Conservation (phyloP, 2,888 invertebrate species). For the Tachina grossa region DNA sequence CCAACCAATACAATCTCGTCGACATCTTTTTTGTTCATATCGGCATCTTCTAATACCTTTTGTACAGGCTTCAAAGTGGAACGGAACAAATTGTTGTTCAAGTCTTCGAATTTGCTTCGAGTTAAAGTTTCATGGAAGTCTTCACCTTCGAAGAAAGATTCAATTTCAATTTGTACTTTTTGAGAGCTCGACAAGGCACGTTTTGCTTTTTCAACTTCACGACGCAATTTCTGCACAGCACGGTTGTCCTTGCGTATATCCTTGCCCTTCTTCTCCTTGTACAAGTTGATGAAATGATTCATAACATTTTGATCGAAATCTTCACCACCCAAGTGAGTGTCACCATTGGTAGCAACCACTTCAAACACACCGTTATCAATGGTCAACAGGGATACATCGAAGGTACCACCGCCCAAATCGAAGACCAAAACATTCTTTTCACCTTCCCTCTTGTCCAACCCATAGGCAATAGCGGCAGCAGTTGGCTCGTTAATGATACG, state of each 20-base stretch:
- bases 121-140: slow-evolving; percentile 99
- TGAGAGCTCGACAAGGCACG: slow-evolving; percentile 95
- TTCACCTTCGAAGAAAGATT: slow-evolving; percentile 98
- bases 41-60: slow-evolving; percentile 98
- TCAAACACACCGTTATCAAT: slow-evolving; percentile 99
- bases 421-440: slow-evolving; percentile 99
- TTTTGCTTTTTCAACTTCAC: slow-evolving; percentile 99
- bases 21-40: slow-evolving; percentile 98
- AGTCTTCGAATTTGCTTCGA: slow-evolving; percentile 98
- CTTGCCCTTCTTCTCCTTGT: slow-evolving; percentile 99
- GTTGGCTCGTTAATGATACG: slow-evolving; percentile 99
- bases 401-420: slow-evolving; percentile 99
- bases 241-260: slow-evolving; percentile 97
- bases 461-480: slow-evolving; percentile 98
- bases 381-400: slow-evolving; percentile 98
- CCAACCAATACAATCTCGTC: slow-evolving; percentile 99
- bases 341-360: slow-evolving; percentile 87
- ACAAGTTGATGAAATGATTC: slow-evolving; percentile 99
- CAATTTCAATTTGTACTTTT: slow-evolving; percentile 98
- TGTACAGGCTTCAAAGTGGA: slow-evolving; percentile 97
- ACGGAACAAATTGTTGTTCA: slow-evolving; percentile 96
- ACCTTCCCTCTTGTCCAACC: slow-evolving; percentile 97
- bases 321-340: slow-evolving; percentile 99
- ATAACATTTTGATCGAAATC: slow-evolving; percentile 99
- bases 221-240: slow-evolving; percentile 96